Evolutionary conservation across 2,888 invertebrate genomes (phyloP).

Genomic region (Entomobrya proxima): DNA sequence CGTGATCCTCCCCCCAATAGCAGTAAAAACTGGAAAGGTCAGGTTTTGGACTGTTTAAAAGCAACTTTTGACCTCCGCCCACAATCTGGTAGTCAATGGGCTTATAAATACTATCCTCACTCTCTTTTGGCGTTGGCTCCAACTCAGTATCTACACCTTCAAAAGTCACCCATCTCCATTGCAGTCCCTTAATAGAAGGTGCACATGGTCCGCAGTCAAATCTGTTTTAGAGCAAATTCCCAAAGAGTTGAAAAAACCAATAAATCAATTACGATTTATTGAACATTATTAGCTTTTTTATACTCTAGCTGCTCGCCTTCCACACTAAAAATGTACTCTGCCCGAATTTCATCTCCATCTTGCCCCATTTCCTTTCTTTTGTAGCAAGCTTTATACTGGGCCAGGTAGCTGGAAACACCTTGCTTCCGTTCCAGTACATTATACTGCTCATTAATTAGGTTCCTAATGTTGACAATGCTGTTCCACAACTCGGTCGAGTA

Average conservation of each 20-base stretch:
- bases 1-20: slow-evolving; percentile 11
- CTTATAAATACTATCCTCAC: background rate
- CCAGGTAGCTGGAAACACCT: slow-evolving; percentile 7
- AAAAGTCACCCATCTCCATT: slow-evolving; percentile 26
- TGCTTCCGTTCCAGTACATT: background rate
- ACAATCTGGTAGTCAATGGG: background rate
- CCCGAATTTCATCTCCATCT: background rate
- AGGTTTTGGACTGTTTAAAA: background rate
- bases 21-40: slow-evolving; percentile 15
- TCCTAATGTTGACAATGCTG: background rate
- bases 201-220: background rate
- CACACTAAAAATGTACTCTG: background rate
- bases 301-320: slow-evolving; percentile 15
- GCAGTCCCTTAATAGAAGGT: background rate
- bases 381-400: background rate
- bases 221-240: background rate
- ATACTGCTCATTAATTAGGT: background rate
- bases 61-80: background rate
- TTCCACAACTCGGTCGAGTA: background rate
- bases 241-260: no score
- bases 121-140: no score
- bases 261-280: background rate
- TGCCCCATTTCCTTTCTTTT: background rate
- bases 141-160: slow-evolving; percentile 30
- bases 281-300: background rate